Percentiles rank a stretch among this genome's conserved stretches.
Conservation (phyloP, 2,888 invertebrate species). For the Toxonevra muliebris region DNA sequence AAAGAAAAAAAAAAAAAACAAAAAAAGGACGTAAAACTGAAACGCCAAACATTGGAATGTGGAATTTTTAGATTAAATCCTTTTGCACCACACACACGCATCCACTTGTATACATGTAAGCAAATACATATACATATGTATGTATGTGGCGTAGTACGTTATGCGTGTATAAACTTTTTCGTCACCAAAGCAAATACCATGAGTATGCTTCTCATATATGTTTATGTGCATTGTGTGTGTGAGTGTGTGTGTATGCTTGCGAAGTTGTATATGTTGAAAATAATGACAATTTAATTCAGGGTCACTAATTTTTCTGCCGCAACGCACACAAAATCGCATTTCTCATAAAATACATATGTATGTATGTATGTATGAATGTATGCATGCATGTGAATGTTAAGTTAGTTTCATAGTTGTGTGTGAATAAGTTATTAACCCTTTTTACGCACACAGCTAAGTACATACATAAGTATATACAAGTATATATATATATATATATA, state of each 20-base stretch:
- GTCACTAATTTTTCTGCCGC: conserved; percentile 58
- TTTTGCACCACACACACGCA: conserved; percentile 36
- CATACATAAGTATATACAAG: neutral
- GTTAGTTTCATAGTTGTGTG: neutral
- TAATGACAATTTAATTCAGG: conserved; percentile 60
- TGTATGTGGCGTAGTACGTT: conserved; percentile 1
- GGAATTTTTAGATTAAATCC: conserved; percentile 59
- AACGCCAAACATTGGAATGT: conserved; percentile 31
- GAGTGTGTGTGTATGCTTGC: conserved; percentile 41
- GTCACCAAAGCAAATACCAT: too few species aligned
- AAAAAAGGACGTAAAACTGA: neutral
- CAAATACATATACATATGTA: conserved; percentile 10
- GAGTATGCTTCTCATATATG: neutral
- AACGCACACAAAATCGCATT: conserved; percentile 42
- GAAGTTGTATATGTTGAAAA: conserved; percentile 42
- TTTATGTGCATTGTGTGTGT: conserved; percentile 1
- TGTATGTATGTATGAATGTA: neutral
- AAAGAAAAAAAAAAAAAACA: neutral
- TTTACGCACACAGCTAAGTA: neutral
- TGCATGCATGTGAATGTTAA: conserved; percentile 10
- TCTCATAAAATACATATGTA: conserved; percentile 6
- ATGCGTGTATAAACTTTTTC: too few species aligned
- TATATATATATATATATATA: neutral
- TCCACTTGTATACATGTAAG: neutral
- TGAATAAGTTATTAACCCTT: conserved; percentile 29